phyloP scores from a whole-genome alignment of 2,797 vertebrate species.

The Gymnopithys bicolor region DNA sequence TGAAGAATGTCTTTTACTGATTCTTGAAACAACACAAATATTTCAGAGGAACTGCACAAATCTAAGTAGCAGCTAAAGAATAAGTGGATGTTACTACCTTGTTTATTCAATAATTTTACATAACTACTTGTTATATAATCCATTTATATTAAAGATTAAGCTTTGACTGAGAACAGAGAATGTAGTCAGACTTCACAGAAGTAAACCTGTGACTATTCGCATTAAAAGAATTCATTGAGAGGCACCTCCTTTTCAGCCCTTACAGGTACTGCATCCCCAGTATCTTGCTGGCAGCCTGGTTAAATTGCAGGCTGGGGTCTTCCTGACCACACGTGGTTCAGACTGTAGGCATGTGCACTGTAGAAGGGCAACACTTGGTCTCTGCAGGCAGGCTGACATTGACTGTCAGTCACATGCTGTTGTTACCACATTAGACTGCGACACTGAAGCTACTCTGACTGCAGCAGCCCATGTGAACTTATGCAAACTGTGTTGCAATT shows the following conservation, averaged over 20 bases:
- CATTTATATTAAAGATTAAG: neutral
- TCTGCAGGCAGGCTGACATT: neutral
- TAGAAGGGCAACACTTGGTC: neutral
- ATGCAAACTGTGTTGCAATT: neutral
- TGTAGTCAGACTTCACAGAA: neutral
- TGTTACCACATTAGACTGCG: neutral
- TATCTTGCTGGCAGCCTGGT: too few relatives aligned
- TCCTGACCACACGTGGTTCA: neutral
- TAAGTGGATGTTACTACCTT: neutral
- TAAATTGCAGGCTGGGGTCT: neutral
- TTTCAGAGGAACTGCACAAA: neutral
- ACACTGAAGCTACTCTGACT: neutral
- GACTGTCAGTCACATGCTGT: rapidly evolving
- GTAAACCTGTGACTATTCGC: neutral
- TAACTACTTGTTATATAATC: neutral
- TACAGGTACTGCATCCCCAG: neutral
- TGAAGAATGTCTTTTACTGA: neutral
- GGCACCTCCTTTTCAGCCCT: neutral
- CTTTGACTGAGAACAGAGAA: neutral
- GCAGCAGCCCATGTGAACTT: neutral
- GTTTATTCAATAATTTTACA: neutral
- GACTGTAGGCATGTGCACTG: neutral
- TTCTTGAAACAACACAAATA: neutral
- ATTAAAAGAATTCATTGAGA: neutral
- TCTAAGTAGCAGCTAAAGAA: neutral